Base-by-base conservation (phyloP, 2,888 invertebrate species). In the Nyleta sp. region DNA sequence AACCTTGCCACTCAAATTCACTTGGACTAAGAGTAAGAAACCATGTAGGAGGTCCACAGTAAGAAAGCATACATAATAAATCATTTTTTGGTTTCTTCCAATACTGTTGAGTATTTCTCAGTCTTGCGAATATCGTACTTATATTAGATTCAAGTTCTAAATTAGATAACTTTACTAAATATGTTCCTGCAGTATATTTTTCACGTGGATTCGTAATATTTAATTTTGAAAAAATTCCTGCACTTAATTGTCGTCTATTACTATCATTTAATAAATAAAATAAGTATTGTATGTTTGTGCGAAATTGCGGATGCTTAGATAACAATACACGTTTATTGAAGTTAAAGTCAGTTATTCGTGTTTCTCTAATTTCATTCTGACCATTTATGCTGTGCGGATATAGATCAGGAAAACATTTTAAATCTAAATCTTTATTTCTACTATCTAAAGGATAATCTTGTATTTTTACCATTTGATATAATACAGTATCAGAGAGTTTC, bases 1-100 rank as follows among this genome's bases (percentile, higher is more conserved):
- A 40, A 15, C 13, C 40, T 40, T 40, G 77, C 82, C 86, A 85
- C 11, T 40, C 40, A 40, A 15, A 40, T 40, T 40, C 40, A 15
- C 40, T 40, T 1, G 83, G 83, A 68, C 84, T 84, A n/a, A 84
- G 11, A 7, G 82, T 85, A 8, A 84, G 55, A 50, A 84, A 84
- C 77, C 78, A 84, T n/a, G 83, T 84, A 3, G 83, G 82, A 35
- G 84, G 79, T 22, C 82, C 83, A 74, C 84, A 83, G 74, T 84
- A 20, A 6, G 68, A 40, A 6, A 59, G 33, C 81, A 84, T 82
- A 71, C 83, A 85, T 68, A 67, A 15, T 40, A 40, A 40, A 10
- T 40, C 40, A 17, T 40, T 40, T 40, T 40, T 40, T 6, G 40
- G 40, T 17, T 40, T 40, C 48, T 48, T 31, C 81, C 81, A 80